phyloP scores from a whole-genome alignment of 2,113 vertebrate species.

The Myotis yumanensis region DNA sequence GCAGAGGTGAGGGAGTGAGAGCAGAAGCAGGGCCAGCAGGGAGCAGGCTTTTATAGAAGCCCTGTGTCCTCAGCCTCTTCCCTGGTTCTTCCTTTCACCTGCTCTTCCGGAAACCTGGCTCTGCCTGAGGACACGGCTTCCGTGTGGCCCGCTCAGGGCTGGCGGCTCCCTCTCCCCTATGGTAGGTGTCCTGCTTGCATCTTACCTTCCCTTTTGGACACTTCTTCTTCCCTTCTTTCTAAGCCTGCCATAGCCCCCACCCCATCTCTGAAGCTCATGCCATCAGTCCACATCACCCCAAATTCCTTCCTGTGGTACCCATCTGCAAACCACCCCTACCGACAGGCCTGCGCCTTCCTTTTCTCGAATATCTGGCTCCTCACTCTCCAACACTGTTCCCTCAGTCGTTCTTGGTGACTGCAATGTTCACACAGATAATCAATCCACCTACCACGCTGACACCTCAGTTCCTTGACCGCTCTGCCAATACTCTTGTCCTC shows the following conservation, averaged over 20 bases:
- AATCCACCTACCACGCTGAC: background rate
- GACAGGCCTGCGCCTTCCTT: background rate
- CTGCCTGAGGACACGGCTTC: background rate
- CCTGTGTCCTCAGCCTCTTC: background rate
- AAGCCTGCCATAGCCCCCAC: too few species aligned
- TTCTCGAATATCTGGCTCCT: background rate
- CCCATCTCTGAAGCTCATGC: background rate
- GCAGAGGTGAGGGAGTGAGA: background rate
- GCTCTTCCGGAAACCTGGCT: background rate
- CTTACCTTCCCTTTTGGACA: background rate
- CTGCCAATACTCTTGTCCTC: background rate
- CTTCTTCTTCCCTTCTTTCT: background rate
- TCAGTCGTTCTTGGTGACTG: background rate
- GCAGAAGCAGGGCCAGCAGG: too few species aligned
- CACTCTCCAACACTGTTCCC: background rate
- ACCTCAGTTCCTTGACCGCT: background rate
- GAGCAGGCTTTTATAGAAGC: background rate
- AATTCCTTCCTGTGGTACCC: accelerated
- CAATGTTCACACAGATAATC: background rate
- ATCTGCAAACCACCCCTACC: background rate
- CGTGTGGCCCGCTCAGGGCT: background rate
- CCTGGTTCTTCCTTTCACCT: background rate
- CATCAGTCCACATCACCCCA: background rate
- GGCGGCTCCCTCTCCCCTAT: background rate
- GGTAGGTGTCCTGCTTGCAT: background rate